A percentile compares a stretch with the other conserved stretches of the same genome.
Conservation (phyloP, 1,140 invertebrate species). For the Babylonia areolata region DNA sequence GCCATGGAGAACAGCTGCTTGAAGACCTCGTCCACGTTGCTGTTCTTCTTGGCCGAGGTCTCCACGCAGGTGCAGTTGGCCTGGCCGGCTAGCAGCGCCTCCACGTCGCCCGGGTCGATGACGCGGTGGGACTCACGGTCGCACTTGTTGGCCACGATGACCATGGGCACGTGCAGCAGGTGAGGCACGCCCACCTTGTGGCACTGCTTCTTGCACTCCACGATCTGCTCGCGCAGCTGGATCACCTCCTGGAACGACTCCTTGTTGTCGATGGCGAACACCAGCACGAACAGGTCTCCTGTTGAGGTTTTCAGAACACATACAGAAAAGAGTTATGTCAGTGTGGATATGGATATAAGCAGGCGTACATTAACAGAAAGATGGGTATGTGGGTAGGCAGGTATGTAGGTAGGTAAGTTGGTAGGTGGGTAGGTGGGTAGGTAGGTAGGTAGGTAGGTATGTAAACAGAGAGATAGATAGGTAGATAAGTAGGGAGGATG, state of each 20-base stretch:
- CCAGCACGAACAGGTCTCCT: slow-evolving; percentile 91
- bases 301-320: too few relatives aligned
- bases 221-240: slow-evolving; percentile 86
- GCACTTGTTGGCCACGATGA: slow-evolving; percentile 89
- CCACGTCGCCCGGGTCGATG: slow-evolving; percentile 60
- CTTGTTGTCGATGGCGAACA: slow-evolving; percentile 88
- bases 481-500: too few relatives aligned
- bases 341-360: too few relatives aligned
- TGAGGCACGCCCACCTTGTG: slow-evolving; percentile 43
- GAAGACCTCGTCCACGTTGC: slow-evolving; percentile 87
- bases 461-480: too few relatives aligned
- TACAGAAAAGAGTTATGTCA: too few relatives aligned
- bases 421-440: too few relatives aligned
- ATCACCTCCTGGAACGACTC: slow-evolving; percentile 91
- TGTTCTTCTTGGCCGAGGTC: slow-evolving; percentile 87
- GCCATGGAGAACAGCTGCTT: slow-evolving; percentile 87
- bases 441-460: too few relatives aligned
- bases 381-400: too few relatives aligned
- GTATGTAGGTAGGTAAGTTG: too few relatives aligned
- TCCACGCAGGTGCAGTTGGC: slow-evolving; percentile 86
- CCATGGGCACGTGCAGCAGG: slow-evolving; percentile 84
- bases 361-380: too few relatives aligned
- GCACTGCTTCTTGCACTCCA: slow-evolving; percentile 78
- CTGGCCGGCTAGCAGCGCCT: slow-evolving; percentile 53
- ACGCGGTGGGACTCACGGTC: slow-evolving; percentile 84